phyloP scores from a whole-genome alignment of 2,888 invertebrate species.

The Smittia aterrima region DNA sequence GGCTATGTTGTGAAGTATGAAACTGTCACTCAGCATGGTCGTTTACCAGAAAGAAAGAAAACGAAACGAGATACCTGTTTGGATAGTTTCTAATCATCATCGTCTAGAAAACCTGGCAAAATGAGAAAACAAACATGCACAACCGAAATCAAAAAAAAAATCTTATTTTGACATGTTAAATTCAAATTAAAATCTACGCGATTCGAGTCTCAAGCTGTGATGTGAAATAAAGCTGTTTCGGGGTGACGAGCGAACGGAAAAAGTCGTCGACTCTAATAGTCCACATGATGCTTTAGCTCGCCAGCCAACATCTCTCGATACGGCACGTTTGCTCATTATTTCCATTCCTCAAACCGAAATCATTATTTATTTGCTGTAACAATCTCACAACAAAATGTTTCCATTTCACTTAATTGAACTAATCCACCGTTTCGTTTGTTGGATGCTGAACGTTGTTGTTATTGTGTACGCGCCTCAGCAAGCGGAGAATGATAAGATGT shows the following conservation, averaged over 20 bases:
- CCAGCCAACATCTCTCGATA: slow-evolving; percentile 7
- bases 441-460: slow-evolving; percentile 16
- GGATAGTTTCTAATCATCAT: slow-evolving; percentile 27
- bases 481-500: slow-evolving; percentile 27
- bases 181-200: slow-evolving; percentile 33
- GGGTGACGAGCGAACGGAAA: background rate
- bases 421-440: slow-evolving; percentile 17
- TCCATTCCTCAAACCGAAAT: slow-evolving; percentile 1
- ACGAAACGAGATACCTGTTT: slow-evolving; percentile 24
- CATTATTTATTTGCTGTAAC: slow-evolving; percentile 1
- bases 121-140: slow-evolving; percentile 18
- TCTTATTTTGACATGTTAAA: slow-evolving; percentile 31
- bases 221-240: background rate
- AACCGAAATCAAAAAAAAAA: background rate
- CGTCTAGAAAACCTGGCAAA: background rate
- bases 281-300: slow-evolving; percentile 37
- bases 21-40: slow-evolving; percentile 22
- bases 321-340: slow-evolving; percentile 39
- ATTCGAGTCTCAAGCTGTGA: slow-evolving; percentile 29
- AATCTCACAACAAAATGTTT: slow-evolving; percentile 14
- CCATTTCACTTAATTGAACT: slow-evolving; percentile 39
- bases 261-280: slow-evolving; percentile 5
- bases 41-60: slow-evolving; percentile 28
- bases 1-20: background rate
- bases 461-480: slow-evolving; percentile 10